A percentile compares a stretch with the other conserved stretches of the same genome.
Conservation (phyloP, 2,888 invertebrate species). For the Lasiommata megera region DNA sequence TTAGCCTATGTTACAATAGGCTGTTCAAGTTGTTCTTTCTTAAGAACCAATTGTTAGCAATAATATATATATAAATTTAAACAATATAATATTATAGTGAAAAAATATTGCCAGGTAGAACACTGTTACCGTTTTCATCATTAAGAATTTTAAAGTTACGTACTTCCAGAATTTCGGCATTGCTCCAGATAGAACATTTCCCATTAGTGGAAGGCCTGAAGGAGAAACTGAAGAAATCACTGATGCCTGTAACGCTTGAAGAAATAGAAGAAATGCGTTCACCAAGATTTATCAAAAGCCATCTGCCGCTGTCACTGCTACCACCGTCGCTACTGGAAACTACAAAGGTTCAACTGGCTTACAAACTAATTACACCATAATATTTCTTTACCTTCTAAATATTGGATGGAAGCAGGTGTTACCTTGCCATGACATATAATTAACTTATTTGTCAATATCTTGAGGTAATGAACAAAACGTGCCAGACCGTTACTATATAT, state of each 20-base stretch:
- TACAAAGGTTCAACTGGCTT: conserved; percentile 52
- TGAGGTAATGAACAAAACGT: no score
- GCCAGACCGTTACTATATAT: no score
- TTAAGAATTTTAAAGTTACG: background rate
- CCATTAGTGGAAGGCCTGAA: background rate
- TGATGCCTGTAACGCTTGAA: background rate
- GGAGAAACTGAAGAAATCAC: background rate
- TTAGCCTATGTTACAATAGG: no score
- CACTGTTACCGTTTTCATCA: background rate
- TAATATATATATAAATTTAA: no score
- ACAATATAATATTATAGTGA: no score
- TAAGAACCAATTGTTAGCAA: no score
- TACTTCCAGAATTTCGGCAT: background rate
- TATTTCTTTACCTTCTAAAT: no score
- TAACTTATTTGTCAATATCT: no score
- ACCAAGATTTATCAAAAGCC: conserved; percentile 67
- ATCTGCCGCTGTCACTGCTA: conserved; percentile 85
- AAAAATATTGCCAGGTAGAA: no score
- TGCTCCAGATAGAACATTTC: background rate
- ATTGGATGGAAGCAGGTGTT: no score
- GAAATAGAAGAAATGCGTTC: conserved; percentile 33
- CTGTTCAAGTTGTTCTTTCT: no score
- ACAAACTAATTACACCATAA: background rate
- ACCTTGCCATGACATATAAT: no score
- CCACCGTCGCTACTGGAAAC: conserved; percentile 77